Conservation (phyloP, 2,888 invertebrate genomes). For the Habroteleia sp. region DNA sequence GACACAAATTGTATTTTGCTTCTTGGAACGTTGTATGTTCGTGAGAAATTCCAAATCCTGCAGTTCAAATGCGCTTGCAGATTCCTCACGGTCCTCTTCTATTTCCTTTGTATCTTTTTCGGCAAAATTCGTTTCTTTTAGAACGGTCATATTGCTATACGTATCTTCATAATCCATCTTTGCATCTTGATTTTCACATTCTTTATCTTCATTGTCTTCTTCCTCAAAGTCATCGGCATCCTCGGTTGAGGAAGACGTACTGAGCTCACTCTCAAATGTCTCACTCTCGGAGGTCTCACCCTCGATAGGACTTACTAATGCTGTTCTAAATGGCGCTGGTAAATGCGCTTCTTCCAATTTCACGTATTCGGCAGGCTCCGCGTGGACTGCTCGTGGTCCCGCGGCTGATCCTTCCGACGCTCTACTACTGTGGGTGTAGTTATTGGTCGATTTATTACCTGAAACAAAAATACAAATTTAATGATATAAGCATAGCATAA, state of each 20-base stretch:
- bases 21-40: conserved; percentile 13
- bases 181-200: too few species aligned
- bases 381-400: conserved; percentile 44
- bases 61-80: conserved; percentile 57
- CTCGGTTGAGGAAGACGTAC: conserved; percentile 47
- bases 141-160: too few species aligned
- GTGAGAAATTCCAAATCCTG: conserved; percentile 49
- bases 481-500: too few species aligned
- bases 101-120: conserved; percentile 33
- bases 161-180: neutral
- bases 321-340: conserved; percentile 80
- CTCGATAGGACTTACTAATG: conserved; percentile 69
- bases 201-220: conserved; percentile 43
- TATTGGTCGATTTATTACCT: conserved; percentile 77
- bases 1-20: conserved; percentile 33
- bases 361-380: conserved; percentile 77
- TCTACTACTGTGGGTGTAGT: conserved; percentile 68
- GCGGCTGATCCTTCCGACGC: conserved; percentile 54
- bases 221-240: conserved; percentile 50
- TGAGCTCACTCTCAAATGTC: conserved; percentile 16
- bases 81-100: conserved; percentile 63
- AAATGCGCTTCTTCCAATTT: conserved; percentile 81
- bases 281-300: conserved; percentile 44
- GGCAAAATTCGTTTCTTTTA: too few species aligned
- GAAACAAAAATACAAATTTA: conserved; percentile 30